A percentile compares a stretch with the other conserved stretches of the same genome.
Evolutionary conservation across 2,113 vertebrate species (phyloP).

Genomic region (Mugil cephalus): DNA sequence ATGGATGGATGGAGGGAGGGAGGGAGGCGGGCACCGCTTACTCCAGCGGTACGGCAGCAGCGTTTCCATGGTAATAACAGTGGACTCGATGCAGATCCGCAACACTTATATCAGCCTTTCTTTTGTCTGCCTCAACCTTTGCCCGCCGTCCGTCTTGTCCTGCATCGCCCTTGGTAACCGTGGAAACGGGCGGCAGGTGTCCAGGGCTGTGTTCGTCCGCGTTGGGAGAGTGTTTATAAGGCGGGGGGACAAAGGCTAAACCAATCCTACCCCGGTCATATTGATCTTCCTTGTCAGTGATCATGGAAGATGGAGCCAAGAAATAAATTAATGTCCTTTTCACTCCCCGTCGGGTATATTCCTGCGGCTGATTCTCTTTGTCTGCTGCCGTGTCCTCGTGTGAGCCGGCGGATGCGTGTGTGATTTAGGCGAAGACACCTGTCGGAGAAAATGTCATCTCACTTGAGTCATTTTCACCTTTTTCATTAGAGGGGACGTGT

Average conservation of each 20-base stretch:
- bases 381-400: background rate
- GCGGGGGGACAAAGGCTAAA: conserved; percentile 7
- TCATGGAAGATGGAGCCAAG: background rate
- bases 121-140: conserved; percentile 3
- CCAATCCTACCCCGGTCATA: background rate
- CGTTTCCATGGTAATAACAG: conserved; percentile 15
- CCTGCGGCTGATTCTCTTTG: background rate
- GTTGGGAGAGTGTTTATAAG: conserved; percentile 1
- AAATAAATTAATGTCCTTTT: too few relatives aligned
- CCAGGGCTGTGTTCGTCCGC: conserved; percentile 17
- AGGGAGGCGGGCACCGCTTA: conserved; percentile 11
- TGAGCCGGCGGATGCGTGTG: background rate
- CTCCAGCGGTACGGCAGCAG: conserved; percentile 26
- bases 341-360: background rate
- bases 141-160: background rate
- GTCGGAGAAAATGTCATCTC: background rate
- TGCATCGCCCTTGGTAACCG: conserved; percentile 53
- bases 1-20: conserved; percentile 1
- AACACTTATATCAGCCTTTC: conserved; percentile 1
- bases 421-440: conserved; percentile 2
- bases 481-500: conserved; percentile 3
- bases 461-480: background rate
- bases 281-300: conserved; percentile 6
- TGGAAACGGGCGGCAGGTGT: conserved; percentile 68
- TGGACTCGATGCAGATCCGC: background rate